A percentile compares a stretch with the other conserved stretches of the same genome.
These are phyloP conservation scores for Thaumatotibia leucotreta DNA, from an alignment of 1,140 invertebrate species.

Conservation along the genomic window DNA sequence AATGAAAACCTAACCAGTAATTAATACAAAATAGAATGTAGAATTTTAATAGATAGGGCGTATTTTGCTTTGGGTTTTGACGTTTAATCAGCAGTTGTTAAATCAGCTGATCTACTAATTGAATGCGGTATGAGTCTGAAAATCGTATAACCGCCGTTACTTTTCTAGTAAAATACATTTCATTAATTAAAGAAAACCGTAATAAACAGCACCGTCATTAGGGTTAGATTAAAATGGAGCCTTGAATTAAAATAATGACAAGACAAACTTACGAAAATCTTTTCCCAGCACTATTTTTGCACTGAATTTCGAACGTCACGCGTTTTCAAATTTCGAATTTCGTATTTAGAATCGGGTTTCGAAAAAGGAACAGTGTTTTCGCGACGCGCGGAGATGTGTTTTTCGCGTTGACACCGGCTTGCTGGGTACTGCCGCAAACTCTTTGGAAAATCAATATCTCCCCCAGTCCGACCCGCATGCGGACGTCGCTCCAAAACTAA, in stretches of 20 bases:
- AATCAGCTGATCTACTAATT: slow-evolving; percentile 51
- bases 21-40: not conserved
- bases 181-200: not conserved
- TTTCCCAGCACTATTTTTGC: slow-evolving; percentile 52
- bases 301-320: slow-evolving; percentile 31
- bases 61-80: slow-evolving; percentile 30
- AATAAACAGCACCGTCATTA: slow-evolving; percentile 21
- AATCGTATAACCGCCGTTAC: not conserved
- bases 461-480: slow-evolving; percentile 61
- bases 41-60: not conserved
- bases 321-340: slow-evolving; percentile 24
- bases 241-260: slow-evolving; percentile 30
- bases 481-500: slow-evolving; percentile 53
- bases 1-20: not conserved
- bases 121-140: not conserved
- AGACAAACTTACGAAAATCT: slow-evolving; percentile 53
- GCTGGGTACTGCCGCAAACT: slow-evolving; percentile 69
- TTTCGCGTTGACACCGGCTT: slow-evolving; percentile 71
- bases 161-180: not conserved
- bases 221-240: slow-evolving; percentile 44
- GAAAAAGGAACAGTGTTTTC: slow-evolving; percentile 40
- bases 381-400: slow-evolving; percentile 53
- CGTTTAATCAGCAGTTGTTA: slow-evolving; percentile 34
- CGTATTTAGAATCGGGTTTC: slow-evolving; percentile 27
- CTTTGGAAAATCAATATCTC: slow-evolving; percentile 70